Evolutionary conservation across 2,888 invertebrate species (phyloP), one percentile per base, ranked within the genome.

Genomic region (Fragum sueziense): DNA sequence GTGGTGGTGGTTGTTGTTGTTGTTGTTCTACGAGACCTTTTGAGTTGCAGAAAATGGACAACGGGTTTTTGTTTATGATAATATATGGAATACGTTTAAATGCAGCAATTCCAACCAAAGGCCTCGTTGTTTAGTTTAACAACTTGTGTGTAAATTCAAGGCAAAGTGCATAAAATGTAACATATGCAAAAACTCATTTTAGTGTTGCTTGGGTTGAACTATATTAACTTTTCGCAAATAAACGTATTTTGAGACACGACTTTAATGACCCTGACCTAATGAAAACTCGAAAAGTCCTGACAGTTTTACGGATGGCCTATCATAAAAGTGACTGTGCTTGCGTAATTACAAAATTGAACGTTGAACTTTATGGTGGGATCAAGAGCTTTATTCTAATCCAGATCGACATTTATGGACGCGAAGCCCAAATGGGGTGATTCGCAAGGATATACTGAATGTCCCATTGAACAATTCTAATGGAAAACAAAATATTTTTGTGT

Each of bases 301-400:
- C 74, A 34, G 37, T 37, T 74, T 59, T 74, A 59, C 59, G 22
- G 33, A 57, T 33, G 29, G 27, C 22, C 22, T 59, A 41, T 17
- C 62, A n/a, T 68, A 74, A 74, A 74, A 65, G 14, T 34, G 41
- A 33, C 37, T 34, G 37, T 65, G 41, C 25, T 47, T 25, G 74
- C 68, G 82, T 79, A 76, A 82, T 76, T 78, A 82, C 74, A 79
- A 79, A 82, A 77, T 62, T 67, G 76, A 47, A 68, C 67, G 73
- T 62, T 77, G 72, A 72, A 67, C 65, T 80, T 83, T 83, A 80
- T 78, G n/a, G 65, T 69, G 59, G 34, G 33, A 65, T 65, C 71
- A 70, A 72, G 75, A 77, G 65, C 65, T 74, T 77, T 71, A 72
- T 74, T 74, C 82, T 80, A 72, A 83, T 79, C 71, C 51, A 62